Conservation (phyloP, 2,888 invertebrate species). For the Tachystola acroxantha region DNA sequence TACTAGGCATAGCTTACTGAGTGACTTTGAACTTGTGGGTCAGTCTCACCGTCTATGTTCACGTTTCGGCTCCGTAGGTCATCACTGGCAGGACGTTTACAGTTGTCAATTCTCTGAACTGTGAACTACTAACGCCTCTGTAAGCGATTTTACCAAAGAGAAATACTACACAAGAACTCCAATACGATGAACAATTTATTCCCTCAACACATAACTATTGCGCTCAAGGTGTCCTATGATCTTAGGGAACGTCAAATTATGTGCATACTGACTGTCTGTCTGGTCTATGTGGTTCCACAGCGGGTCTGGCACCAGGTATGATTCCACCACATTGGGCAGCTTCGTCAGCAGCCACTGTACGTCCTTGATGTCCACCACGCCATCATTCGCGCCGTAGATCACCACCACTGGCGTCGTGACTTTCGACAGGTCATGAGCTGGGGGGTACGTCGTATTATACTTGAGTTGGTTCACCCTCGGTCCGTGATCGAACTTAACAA, state of each 20-base stretch:
- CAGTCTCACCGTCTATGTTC: too few relatives aligned
- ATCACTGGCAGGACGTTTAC: too few relatives aligned
- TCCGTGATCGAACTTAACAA: conserved; percentile 53
- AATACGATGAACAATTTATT: too few relatives aligned
- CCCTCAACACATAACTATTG: too few relatives aligned
- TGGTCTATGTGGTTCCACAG: conserved; percentile 38
- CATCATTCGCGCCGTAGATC: conserved; percentile 57
- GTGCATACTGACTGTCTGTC: conserved; percentile 32
- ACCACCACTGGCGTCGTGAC: conserved; percentile 39
- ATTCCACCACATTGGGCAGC: conserved; percentile 76
- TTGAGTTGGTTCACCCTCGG: conserved; percentile 29
- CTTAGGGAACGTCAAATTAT: conserved; percentile 28
- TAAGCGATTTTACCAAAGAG: too few relatives aligned
- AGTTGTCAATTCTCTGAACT: too few relatives aligned
- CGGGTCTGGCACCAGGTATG: conserved; percentile 72
- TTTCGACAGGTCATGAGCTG: conserved; percentile 39
- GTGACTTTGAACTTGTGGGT: too few relatives aligned
- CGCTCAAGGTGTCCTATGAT: too few relatives aligned
- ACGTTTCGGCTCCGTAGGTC: too few relatives aligned
- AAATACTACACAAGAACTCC: too few relatives aligned
- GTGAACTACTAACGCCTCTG: too few relatives aligned
- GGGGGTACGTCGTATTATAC: conserved; percentile 41
- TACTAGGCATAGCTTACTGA: too few relatives aligned
- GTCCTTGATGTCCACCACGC: conserved; percentile 79
- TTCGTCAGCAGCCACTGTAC: conserved; percentile 67